Conservation (phyloP, 2,113 vertebrate species). For the Noturus placidus region DNA sequence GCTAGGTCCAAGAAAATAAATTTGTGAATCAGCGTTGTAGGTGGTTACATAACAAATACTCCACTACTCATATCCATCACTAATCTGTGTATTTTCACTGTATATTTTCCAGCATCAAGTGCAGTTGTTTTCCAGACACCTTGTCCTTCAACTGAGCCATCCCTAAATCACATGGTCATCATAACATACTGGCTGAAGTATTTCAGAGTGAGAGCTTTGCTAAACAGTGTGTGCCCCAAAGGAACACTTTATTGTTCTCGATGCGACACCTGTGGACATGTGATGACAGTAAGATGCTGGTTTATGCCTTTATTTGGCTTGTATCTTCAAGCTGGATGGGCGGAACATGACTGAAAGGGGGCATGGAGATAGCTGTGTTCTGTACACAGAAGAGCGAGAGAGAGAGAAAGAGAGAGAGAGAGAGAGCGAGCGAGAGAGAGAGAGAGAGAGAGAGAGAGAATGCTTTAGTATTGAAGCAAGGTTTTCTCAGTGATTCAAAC, state of each 20-base stretch:
- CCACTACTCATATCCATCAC: not conserved
- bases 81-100: not conserved
- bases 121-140: not conserved
- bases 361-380: conserved; percentile 63
- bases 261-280: conserved; percentile 63
- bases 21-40: not conserved
- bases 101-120: not conserved
- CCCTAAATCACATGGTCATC: conserved; percentile 47
- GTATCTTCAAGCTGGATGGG: conserved; percentile 52
- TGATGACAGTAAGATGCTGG: conserved; percentile 64
- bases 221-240: conserved; percentile 65
- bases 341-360: conserved; percentile 41
- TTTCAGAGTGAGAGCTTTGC: conserved; percentile 63
- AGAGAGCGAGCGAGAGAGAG: not conserved
- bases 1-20: not conserved
- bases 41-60: not conserved
- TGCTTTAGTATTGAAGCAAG: not conserved
- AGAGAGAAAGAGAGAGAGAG: not conserved
- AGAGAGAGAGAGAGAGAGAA: not conserved
- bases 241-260: conserved; percentile 58
- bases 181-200: conserved; percentile 66
- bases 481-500: conserved; percentile 26
- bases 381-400: conserved; percentile 58
- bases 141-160: conserved; percentile 8
- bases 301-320: conserved; percentile 75